Conservation (phyloP, 2,888 invertebrate genomes). For the Panopea generosa region DNA sequence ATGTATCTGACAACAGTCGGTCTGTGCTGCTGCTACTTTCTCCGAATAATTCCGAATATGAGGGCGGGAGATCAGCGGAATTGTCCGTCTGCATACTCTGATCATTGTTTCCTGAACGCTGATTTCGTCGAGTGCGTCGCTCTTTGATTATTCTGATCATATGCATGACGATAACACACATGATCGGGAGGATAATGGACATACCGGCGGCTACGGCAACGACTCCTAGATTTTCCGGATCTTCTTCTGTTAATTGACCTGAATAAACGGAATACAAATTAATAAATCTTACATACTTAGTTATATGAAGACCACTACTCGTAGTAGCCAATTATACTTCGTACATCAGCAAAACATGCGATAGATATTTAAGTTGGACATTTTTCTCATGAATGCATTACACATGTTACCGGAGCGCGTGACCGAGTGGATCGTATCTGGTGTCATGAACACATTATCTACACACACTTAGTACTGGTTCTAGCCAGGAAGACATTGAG, state of each 20-base stretch:
- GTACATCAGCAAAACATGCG: background rate
- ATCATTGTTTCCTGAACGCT: constrained; percentile 8
- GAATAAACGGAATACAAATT: background rate
- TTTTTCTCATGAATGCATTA: too few species aligned
- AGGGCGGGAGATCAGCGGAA: constrained; percentile 37
- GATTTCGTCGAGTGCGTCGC: constrained; percentile 6
- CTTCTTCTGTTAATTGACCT: background rate
- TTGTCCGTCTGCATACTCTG: constrained; percentile 19
- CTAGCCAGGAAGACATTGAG: too few species aligned
- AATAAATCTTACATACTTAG: too few species aligned
- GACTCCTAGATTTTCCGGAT: constrained; percentile 34
- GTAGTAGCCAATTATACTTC: too few species aligned
- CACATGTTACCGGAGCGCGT: too few species aligned
- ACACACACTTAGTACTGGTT: too few species aligned
- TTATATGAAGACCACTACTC: too few species aligned
- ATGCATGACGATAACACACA: constrained; percentile 58
- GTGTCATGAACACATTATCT: too few species aligned
- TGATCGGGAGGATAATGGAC: constrained; percentile 52
- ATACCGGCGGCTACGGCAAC: constrained; percentile 56
- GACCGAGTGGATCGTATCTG: too few species aligned
- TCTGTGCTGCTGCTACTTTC: background rate
- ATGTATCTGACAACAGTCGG: background rate
- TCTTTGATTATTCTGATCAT: constrained; percentile 28
- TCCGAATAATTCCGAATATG: constrained; percentile 55
- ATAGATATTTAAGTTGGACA: too few species aligned